Base-by-base conservation (phyloP, 2,797 vertebrate genomes). In the Dicrostonyx torquatus region DNA sequence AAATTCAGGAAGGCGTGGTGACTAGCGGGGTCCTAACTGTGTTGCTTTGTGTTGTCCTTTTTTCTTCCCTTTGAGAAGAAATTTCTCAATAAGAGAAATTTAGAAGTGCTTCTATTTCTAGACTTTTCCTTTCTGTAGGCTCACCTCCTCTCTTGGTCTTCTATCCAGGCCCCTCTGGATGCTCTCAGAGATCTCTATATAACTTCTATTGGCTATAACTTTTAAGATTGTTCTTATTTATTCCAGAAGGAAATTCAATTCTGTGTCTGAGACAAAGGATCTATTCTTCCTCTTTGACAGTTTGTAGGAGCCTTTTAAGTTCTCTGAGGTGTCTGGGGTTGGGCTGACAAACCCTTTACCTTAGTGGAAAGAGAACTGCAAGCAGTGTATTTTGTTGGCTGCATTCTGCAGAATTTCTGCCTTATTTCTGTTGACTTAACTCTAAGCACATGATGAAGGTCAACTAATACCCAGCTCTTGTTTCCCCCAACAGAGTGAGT, bases 161-260 rank as follows among this genome's bases (percentile, higher is more conserved):
- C 50, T 45, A 4, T 11, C 17, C 18, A 2, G 13, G 26, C 43
- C 50, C 15, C 5, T 79, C 7, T 5, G 24, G 34, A 14, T 43
- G 48, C 2, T 55, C 37, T 34, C 37, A 70, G 34, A 58, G 66
- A 18, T 58, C 50, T 37, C 0, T 14, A 66, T 83, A 64, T 18
- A 40, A 79, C 79, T 86, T 31, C 45, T 62, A 66, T 45, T 64
- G 37, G 62, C 24, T 77, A 2, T 77, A 18, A 5, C 15, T 95
- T 86, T 6, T 87, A 87, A 75, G 76, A 66, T 58, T 77, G 53
- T 3, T 92, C 29, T 64, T 91, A 31, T 89, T 80, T 92, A 80
- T 90, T 96, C 80, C 80, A 86, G 53, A 82, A 95, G 73, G 77
- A 95, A 94, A 82, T 89, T 90, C 48, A 86, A 37, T 92, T 90